phyloP scores from a whole-genome alignment of 2,797 vertebrate genomes.

The Oreortyx pictus region DNA sequence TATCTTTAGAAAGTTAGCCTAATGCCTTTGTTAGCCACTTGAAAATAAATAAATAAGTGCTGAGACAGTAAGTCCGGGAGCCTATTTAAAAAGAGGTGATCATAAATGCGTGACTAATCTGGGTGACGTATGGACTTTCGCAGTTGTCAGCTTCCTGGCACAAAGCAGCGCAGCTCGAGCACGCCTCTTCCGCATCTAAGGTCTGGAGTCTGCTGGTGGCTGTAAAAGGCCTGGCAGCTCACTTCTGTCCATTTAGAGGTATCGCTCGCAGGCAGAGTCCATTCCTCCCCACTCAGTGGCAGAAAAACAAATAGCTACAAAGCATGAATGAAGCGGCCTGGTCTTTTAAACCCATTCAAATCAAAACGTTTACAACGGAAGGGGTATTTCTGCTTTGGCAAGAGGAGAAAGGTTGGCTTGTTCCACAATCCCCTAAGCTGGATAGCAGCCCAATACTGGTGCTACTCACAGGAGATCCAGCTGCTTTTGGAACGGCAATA shows the following conservation, averaged over 20 bases:
- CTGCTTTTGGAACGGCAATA: background rate
- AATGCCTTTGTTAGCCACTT: constrained; percentile 52
- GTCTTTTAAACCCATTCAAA: background rate
- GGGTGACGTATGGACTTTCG: constrained; percentile 41
- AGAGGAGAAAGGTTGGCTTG: background rate
- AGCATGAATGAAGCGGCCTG: accelerated
- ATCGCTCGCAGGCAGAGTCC: background rate
- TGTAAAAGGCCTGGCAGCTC: constrained; percentile 35
- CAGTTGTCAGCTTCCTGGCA: constrained; percentile 50
- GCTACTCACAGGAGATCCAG: background rate
- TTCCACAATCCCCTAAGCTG: background rate
- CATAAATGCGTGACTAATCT: constrained; percentile 45
- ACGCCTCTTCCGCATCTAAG: background rate
- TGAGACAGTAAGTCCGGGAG: constrained; percentile 49
- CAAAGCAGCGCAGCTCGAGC: background rate
- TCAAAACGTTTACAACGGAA: background rate
- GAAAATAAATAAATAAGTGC: constrained; percentile 59
- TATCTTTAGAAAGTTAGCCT: constrained; percentile 69
- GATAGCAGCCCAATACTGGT: background rate
- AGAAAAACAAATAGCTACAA: background rate
- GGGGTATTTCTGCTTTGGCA: background rate
- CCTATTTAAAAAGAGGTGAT: constrained; percentile 44
- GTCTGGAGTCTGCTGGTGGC: background rate
- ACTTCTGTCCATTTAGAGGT: constrained; percentile 18
- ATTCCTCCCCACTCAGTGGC: background rate